Conservation (phyloP, 2,888 invertebrate genomes). For the Orthosia gothica region DNA sequence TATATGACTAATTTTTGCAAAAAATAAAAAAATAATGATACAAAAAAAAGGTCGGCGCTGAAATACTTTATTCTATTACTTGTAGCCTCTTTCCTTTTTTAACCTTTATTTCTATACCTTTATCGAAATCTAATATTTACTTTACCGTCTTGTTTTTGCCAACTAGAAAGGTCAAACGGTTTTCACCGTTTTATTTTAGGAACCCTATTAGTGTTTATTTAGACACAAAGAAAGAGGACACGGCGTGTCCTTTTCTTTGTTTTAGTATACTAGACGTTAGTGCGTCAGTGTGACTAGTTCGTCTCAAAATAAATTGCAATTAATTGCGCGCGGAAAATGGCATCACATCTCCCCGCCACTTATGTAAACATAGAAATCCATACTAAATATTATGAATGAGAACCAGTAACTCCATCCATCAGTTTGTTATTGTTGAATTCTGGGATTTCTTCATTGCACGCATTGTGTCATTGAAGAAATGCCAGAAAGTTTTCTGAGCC, state of each 20-base stretch:
- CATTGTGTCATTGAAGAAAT: too few relatives aligned
- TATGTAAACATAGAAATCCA: not conserved
- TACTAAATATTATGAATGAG: too few relatives aligned
- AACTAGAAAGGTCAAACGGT: constrained; percentile 18
- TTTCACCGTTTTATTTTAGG: not conserved
- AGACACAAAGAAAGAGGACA: constrained; percentile 7
- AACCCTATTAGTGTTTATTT: constrained; percentile 10
- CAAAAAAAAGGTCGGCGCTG: too few relatives aligned
- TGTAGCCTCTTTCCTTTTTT: too few relatives aligned
- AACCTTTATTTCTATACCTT: too few relatives aligned
- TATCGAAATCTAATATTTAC: constrained; percentile 11
- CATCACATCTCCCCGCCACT: not conserved
- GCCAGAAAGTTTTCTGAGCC: too few relatives aligned
- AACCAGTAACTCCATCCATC: too few relatives aligned
- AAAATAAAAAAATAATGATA: too few relatives aligned
- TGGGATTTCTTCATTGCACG: too few relatives aligned
- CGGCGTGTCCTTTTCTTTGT: constrained; percentile 14
- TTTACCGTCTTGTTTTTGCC: not conserved
- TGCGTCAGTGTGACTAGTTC: constrained; percentile 2
- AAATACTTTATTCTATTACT: too few relatives aligned
- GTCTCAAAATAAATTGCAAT: constrained; percentile 23
- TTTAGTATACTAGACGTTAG: not conserved
- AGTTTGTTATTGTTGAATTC: too few relatives aligned
- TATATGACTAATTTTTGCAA: too few relatives aligned
- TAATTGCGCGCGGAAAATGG: constrained; percentile 15